These are phyloP conservation scores for Halesus radiatus DNA, from an alignment of 1,140 invertebrate genomes.

Conservation along the genomic window DNA sequence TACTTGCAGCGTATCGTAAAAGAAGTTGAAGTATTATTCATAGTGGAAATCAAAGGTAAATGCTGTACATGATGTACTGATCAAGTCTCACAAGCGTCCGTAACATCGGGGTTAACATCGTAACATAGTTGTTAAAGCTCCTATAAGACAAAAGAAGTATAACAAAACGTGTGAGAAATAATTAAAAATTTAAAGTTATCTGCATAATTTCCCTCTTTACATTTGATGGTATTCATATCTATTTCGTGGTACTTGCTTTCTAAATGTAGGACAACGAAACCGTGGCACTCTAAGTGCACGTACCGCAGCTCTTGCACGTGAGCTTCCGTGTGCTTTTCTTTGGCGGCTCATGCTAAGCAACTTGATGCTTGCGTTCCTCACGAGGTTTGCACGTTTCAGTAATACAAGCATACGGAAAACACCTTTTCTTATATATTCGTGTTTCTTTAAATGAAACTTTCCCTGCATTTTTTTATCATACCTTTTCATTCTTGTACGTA, in stretches of 20 bases:
- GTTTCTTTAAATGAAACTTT: not conserved
- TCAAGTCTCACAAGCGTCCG: too few species aligned
- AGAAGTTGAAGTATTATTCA: too few species aligned
- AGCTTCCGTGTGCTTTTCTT: slow-evolving; percentile 15
- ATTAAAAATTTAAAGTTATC: not conserved
- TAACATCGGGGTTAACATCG: too few species aligned
- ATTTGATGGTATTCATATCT: too few species aligned
- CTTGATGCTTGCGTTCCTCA: slow-evolving; percentile 13
- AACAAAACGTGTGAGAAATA: not conserved
- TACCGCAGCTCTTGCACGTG: slow-evolving; percentile 3
- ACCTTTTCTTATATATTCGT: not conserved
- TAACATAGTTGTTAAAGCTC: not conserved
- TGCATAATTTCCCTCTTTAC: not conserved
- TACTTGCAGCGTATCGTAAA: too few species aligned
- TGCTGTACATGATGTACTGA: too few species aligned
- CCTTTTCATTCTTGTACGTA: not conserved
- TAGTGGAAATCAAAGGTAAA: too few species aligned
- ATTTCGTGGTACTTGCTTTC: not conserved
- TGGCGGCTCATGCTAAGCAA: not conserved
- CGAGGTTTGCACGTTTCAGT: not conserved
- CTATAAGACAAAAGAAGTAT: not conserved
- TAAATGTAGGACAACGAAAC: slow-evolving; percentile 2
- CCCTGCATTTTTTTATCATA: too few species aligned
- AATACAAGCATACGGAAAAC: not conserved
- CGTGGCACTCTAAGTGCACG: not conserved